Conservation (phyloP, 2,797 vertebrate genomes). For the Gobionotothen gibberifrons region DNA sequence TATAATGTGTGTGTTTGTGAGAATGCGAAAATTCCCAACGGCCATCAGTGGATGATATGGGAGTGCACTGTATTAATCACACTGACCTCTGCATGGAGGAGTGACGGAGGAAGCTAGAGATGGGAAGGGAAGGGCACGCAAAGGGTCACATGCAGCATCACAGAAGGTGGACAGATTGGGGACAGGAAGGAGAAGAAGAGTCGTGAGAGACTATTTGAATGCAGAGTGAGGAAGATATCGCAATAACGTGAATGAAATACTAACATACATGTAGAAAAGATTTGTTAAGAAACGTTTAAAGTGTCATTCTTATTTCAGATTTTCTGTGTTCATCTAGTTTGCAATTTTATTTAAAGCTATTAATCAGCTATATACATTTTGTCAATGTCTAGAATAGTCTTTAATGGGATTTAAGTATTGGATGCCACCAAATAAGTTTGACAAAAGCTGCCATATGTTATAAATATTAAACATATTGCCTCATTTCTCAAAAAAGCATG, state of each 20-base stretch:
- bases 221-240: background rate
- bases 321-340: background rate
- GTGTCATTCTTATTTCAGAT: background rate
- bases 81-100: slow-evolving; percentile 25
- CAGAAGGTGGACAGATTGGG: slow-evolving; percentile 15
- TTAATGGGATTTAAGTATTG: background rate
- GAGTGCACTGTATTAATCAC: slow-evolving; percentile 33
- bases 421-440: background rate
- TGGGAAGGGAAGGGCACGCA: slow-evolving; percentile 11
- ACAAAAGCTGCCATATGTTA: background rate
- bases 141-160: slow-evolving; percentile 34
- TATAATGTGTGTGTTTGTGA: slow-evolving; percentile 18
- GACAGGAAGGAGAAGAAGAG: slow-evolving; percentile 5
- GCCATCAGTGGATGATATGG: slow-evolving; percentile 20
- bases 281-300: background rate
- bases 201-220: background rate
- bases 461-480: background rate
- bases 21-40: slow-evolving; percentile 14
- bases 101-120: slow-evolving; percentile 14
- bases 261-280: no score
- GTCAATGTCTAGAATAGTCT: background rate
- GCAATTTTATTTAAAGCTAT: background rate
- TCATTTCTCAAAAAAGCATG: background rate
- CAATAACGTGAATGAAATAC: no score
- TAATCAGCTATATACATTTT: background rate